Base-by-base conservation (phyloP, 1,140 invertebrate genomes). In the Monochamus saltuarius region DNA sequence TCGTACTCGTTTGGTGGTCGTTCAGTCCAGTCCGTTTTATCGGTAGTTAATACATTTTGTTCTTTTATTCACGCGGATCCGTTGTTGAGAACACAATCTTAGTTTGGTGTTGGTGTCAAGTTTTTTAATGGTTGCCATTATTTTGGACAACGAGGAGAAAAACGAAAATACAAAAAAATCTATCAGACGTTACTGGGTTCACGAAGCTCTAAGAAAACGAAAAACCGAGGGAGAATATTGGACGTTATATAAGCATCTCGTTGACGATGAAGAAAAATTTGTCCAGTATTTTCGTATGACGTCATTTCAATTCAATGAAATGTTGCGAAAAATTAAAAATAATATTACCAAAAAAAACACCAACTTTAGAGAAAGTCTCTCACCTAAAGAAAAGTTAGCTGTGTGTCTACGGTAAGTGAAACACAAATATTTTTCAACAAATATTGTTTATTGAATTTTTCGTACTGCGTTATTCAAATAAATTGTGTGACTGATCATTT, bases 81-180 rank as follows among this genome's bases (percentile, higher is more conserved):
- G 46, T 19, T 14, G 6, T 19, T 14, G 29, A 22, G 7, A 22
- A 6, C 10, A 9, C 4, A 9, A 22, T 7, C 10, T 49, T n/a
- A 6, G 8, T 49, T 10, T 19, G 1, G 42, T 45, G 7, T 7
- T n/a, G 10, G 8, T 45, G 10, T 45, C 13, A 34, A 7, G n/a
- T 19, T 1, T 49, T 6, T 11, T 13, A 22, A 36, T 14, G 13
- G 40, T 50, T 39, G 40, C n/a, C 19, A 79, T 77, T 51, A 78
- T 72, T 42, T 56, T 56, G 53, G 39, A 43, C 13, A 42, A 56
- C 14, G 40, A 43, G 16, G 53, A 56, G 4, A 42, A 46, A 45
- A 14, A 56, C 16, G 11, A 19, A 4, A 4, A 22, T n/a, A n/a
- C n/a, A n/a, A n/a, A n/a, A 42, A 56, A 56, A 29, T 11, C n/a